Evolutionary conservation across 64 coral and sea anemone genomes (phyloP).

Genomic region (Porites lutea): DNA sequence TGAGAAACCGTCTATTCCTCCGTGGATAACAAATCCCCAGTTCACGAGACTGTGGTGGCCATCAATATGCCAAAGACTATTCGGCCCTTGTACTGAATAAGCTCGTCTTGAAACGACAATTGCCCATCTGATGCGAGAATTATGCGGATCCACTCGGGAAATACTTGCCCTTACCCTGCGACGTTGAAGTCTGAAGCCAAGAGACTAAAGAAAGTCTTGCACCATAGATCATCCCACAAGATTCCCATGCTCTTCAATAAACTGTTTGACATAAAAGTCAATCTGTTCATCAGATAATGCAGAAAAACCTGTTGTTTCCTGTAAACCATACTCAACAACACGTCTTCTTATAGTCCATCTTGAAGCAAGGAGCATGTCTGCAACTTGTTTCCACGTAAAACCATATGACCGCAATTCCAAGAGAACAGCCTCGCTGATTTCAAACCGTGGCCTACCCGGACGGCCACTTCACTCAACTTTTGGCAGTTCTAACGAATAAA

Average conservation of each 20-base stretch:
- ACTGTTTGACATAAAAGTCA: constrained; percentile 39
- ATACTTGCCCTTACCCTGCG: constrained; percentile 54
- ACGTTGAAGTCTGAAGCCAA: constrained; percentile 55
- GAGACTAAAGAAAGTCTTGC: constrained; percentile 18
- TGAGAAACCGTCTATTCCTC: constrained; percentile 66
- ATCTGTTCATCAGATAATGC: constrained; percentile 49
- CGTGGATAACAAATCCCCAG: constrained; percentile 72
- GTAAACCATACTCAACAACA: constrained; percentile 55
- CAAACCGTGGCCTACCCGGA: constrained; percentile 22
- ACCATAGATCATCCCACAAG: constrained; percentile 71
- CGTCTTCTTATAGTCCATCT: constrained; percentile 67
- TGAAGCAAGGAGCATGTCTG: constrained; percentile 67
- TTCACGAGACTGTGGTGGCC: constrained; percentile 76
- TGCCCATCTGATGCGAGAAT: constrained; percentile 69
- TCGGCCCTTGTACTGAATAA: constrained; percentile 65
- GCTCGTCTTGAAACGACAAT: constrained; percentile 40
- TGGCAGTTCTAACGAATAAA: constrained; percentile 44
- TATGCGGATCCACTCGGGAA: constrained; percentile 72
- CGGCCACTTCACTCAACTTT: not conserved
- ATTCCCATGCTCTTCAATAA: constrained; percentile 52
- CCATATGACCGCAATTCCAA: constrained; percentile 47
- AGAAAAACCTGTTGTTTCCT: constrained; percentile 62
- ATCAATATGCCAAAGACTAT: constrained; percentile 76
- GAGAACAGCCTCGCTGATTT: constrained; percentile 44
- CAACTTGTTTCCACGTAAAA: constrained; percentile 69